Percentiles rank a stretch among this genome's conserved stretches.
Evolutionary conservation across 1,140 invertebrate genomes (phyloP).

Genomic region (Elymnias hypermnestra): DNA sequence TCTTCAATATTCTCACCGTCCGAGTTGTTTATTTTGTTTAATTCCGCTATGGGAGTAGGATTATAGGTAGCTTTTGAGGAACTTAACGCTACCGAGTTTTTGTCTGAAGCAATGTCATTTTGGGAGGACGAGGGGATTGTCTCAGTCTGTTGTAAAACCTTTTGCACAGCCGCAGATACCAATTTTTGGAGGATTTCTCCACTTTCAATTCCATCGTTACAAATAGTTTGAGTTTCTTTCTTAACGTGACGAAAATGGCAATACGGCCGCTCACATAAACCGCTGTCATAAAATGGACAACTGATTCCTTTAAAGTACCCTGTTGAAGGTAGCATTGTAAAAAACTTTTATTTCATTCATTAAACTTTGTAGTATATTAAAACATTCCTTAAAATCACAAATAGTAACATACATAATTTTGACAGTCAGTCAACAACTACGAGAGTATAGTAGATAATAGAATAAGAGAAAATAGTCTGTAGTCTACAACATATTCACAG

Average conservation of each 20-base stretch:
- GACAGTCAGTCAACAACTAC: too few relatives aligned
- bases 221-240: conserved; percentile 71
- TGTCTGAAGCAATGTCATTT: conserved; percentile 10
- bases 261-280: conserved; percentile 88
- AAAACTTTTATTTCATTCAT: conserved; percentile 16
- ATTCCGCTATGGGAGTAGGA: conserved; percentile 73
- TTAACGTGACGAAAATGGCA: conserved; percentile 92
- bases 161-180: conserved; percentile 69
- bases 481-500: too few relatives aligned
- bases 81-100: conserved; percentile 14
- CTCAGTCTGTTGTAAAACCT: conserved; percentile 64
- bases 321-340: conserved; percentile 88
- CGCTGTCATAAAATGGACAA: conserved; percentile 89
- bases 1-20: conserved; percentile 49
- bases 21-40: conserved; percentile 59
- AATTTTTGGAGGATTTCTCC: conserved; percentile 67
- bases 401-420: background rate
- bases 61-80: conserved; percentile 62
- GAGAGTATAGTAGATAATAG: too few relatives aligned
- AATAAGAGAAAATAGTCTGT: too few relatives aligned
- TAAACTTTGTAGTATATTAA: conserved; percentile 2
- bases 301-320: conserved; percentile 89
- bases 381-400: conserved; percentile 4
- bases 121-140: conserved; percentile 22
- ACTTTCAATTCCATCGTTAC: conserved; percentile 58